Base-by-base conservation (phyloP, 2,888 invertebrate genomes). In the Pyrgus malvae region DNA sequence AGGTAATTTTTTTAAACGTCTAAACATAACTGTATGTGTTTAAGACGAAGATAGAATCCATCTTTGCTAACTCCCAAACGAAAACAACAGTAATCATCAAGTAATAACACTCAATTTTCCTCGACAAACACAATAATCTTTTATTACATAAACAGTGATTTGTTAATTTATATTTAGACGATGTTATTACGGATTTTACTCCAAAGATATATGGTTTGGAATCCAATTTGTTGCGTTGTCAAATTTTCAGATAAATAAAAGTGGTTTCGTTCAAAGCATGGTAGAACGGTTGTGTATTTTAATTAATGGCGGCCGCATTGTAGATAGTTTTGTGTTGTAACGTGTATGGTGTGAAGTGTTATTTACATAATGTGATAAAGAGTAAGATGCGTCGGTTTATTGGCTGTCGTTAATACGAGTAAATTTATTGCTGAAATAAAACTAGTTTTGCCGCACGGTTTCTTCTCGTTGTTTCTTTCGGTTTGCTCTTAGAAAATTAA, bases 181-280 rank as follows among this genome's bases (percentile, higher is more conserved):
- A 66, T 38, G 55, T 48, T 33, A 55, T 48, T 55, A 46, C 48
- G 48, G 41, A 74, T 72, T 70, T 66, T 64, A 54, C 45, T 46
- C 40, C 40, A 40, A 25, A 42, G 53, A 46, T 40, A 46, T 35
- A 38, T 42, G 35, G 35, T 62, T 67, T 57, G 66, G 65, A 72
- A 73, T 69, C 74, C 72, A 77, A 79, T 78, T 76, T 75, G 72
- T 73, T 72, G 57, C 65, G 66, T 72, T 69, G 70, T 74, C 68
- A 67, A 67, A 68, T 71, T 67, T 72, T 71, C 62, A 58, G 71
- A 74, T 75, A 71, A 68, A 68, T 67, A 64, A 62, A 69, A 68
- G 67, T 49, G 53, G 53, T 62, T 70, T 53, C 61, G 61, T 59
- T 58, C 60, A 48, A 55, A n/a, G 56, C 46, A 57, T 42, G 48